Conservation (phyloP, 2,797 vertebrate species). For the Artibeus jamaicensis region DNA sequence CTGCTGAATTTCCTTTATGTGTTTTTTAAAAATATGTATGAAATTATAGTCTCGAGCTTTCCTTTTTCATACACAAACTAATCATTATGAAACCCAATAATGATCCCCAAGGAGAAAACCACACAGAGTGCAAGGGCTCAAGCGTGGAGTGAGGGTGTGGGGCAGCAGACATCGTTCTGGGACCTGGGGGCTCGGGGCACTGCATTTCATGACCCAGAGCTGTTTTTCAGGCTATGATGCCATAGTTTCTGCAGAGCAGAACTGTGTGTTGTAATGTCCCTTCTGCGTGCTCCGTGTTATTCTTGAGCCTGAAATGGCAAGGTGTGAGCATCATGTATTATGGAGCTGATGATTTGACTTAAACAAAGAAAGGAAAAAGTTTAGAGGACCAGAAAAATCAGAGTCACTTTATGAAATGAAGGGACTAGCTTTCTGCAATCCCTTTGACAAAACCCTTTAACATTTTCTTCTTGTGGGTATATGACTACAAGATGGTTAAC, state of each 20-base stretch:
- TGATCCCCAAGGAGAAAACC: constrained; percentile 69
- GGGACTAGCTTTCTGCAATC: neutral
- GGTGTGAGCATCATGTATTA: constrained; percentile 5
- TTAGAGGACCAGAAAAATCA: neutral
- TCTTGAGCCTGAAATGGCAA: constrained; percentile 18
- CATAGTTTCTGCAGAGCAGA: neutral
- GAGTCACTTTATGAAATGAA: neutral
- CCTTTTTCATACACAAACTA: constrained; percentile 71
- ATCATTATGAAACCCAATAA: constrained; percentile 72
- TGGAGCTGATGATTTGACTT: constrained; percentile 7
- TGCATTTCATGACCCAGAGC: constrained; percentile 38
- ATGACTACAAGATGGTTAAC: neutral
- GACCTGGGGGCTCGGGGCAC: neutral
- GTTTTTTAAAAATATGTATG: constrained; percentile 55
- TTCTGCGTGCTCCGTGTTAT: neutral
- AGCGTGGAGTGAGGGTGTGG: constrained; percentile 51
- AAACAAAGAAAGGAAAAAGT: neutral
- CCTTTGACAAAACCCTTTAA: neutral
- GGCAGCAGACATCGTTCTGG: constrained; percentile 41
- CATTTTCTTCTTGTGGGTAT: neutral
- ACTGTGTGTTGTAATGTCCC: neutral
- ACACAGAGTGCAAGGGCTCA: constrained; percentile 24
- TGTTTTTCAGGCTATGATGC: constrained; percentile 27
- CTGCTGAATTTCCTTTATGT: constrained; percentile 65
- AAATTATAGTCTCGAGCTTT: constrained; percentile 74